Evolutionary conservation across 2,113 vertebrate species (phyloP).

Genomic region (Stegostoma tigrinum): DNA sequence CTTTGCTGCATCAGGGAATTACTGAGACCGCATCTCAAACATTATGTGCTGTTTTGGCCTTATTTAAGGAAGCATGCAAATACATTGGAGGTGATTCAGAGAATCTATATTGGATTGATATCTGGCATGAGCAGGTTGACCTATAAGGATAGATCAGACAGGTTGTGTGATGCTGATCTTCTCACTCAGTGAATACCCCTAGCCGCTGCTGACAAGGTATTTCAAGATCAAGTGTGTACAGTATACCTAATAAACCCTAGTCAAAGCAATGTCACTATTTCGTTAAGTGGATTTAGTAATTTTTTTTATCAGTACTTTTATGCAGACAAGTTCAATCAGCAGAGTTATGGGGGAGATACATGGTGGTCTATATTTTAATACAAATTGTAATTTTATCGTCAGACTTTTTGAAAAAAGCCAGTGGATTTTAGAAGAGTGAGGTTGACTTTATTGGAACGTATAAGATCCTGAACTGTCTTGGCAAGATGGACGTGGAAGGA

Average conservation of each 20-base stretch:
- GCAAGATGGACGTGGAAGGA: too few species aligned
- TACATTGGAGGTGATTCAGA: too few species aligned
- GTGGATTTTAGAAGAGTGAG: too few species aligned
- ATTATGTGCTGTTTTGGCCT: too few species aligned
- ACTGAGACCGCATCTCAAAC: too few species aligned
- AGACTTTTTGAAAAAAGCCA: background rate
- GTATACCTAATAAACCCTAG: conserved; percentile 21
- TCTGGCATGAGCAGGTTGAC: too few species aligned
- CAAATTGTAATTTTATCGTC: conserved; percentile 23
- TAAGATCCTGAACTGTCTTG: too few species aligned
- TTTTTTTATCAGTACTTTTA: conserved; percentile 22
- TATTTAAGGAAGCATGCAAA: too few species aligned
- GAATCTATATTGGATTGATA: too few species aligned
- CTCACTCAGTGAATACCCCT: conserved; percentile 24
- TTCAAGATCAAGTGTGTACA: background rate
- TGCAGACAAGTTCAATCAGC: conserved; percentile 20
- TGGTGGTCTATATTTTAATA: conserved; percentile 24
- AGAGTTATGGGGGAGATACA: background rate
- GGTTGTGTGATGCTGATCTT: conserved; percentile 10
- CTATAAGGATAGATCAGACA: too few species aligned
- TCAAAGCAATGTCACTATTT: conserved; percentile 33
- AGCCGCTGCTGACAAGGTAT: background rate
- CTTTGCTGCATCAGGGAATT: background rate
- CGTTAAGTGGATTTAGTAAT: conserved; percentile 26
- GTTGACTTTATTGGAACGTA: too few species aligned